Percentiles rank a stretch among this genome's conserved stretches.
phyloP scores from a whole-genome alignment of 2,888 invertebrate species.

The Athalia circularis region DNA sequence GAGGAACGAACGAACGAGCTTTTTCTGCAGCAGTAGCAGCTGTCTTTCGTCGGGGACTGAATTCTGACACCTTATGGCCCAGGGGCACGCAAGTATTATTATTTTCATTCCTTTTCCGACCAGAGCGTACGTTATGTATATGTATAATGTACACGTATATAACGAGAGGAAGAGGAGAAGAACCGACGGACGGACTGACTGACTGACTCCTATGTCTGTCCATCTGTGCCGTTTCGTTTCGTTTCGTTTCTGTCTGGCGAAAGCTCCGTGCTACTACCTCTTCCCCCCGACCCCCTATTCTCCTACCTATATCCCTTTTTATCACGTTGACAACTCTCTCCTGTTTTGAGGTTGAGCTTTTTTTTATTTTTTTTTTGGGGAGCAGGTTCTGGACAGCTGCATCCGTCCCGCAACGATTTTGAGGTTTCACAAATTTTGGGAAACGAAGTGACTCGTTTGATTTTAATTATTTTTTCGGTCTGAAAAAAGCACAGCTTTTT shows the following conservation, averaged over 20 bases:
- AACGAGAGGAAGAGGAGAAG: too few relatives aligned
- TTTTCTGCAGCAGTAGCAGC: not conserved
- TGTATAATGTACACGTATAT: too few relatives aligned
- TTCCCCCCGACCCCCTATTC: slow-evolving; percentile 46
- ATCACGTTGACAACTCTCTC: not conserved
- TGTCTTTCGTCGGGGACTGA: slow-evolving; percentile 35
- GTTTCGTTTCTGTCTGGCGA: slow-evolving; percentile 55
- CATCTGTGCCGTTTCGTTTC: slow-evolving; percentile 54
- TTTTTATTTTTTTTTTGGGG: too few relatives aligned
- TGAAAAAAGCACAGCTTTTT: too few relatives aligned
- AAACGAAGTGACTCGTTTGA: too few relatives aligned
- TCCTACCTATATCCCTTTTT: not conserved
- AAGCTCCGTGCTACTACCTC: slow-evolving; percentile 22
- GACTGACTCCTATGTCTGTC: slow-evolving; percentile 46
- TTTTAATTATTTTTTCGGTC: too few relatives aligned
- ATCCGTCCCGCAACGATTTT: too few relatives aligned
- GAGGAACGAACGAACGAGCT: too few relatives aligned
- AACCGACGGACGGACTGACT: slow-evolving; percentile 42
- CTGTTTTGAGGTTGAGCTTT: not conserved
- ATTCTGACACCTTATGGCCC: slow-evolving; percentile 68
- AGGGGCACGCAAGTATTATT: slow-evolving; percentile 70
- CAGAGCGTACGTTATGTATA: slow-evolving; percentile 22
- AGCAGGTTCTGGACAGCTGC: too few relatives aligned
- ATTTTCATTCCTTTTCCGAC: slow-evolving; percentile 70
- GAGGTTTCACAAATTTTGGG: too few relatives aligned